phyloP scores from a whole-genome alignment of 1,140 invertebrate genomes.

The Nephotettix cincticeps region DNA sequence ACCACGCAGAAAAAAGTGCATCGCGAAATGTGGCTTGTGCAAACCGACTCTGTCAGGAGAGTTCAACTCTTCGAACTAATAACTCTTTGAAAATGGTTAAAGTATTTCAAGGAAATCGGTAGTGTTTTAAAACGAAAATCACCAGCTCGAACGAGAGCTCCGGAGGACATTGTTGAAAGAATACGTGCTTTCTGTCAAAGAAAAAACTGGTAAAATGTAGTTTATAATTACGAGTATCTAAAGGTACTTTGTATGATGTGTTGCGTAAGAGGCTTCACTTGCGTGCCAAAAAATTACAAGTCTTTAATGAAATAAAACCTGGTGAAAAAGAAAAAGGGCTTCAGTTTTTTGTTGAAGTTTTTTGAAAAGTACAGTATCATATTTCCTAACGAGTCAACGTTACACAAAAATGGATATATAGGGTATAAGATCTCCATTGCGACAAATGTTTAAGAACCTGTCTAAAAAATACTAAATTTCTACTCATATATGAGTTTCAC shows the following conservation, averaged over 20 bases:
- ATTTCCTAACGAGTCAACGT: not conserved
- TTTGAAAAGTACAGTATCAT: not conserved
- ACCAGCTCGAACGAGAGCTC: not conserved
- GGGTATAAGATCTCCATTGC: no score
- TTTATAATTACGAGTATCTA: conserved; percentile 3
- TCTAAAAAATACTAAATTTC: no score
- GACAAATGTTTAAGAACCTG: no score
- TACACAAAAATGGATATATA: conserved; percentile 1
- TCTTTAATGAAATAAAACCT: conserved; percentile 5
- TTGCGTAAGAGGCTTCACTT: not conserved
- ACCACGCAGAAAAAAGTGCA: not conserved
- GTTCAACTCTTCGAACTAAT: not conserved
- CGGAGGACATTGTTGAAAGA: not conserved
- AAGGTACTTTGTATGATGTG: no score
- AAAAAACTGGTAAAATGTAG: not conserved
- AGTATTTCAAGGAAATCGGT: not conserved
- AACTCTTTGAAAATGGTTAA: not conserved
- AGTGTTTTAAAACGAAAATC: not conserved
- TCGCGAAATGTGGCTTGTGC: not conserved
- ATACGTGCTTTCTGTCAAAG: not conserved
- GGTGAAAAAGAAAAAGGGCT: not conserved
- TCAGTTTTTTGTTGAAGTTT: not conserved
- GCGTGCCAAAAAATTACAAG: not conserved
- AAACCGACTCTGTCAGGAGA: conserved; percentile 1
- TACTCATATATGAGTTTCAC: no score